phyloP scores from a whole-genome alignment of 2,797 vertebrate genomes.

The Poeciliopsis paucimaculata region DNA sequence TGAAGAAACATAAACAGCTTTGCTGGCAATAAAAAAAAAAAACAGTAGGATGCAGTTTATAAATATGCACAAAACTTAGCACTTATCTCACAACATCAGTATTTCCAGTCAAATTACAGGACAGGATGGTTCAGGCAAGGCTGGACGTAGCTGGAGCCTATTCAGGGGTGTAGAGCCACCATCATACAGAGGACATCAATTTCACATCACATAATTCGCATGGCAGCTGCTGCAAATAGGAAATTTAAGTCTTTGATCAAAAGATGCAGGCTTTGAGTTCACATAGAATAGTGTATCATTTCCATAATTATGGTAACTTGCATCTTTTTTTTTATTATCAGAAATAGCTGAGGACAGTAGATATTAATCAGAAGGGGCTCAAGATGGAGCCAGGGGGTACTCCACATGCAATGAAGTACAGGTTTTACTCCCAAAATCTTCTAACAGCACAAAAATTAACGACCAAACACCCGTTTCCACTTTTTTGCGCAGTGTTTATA shows the following conservation, averaged over 20 bases:
- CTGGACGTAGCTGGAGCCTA: not conserved
- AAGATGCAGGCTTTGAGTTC: too few relatives aligned
- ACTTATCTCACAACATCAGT: too few relatives aligned
- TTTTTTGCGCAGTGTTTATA: not conserved
- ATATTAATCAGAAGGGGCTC: not conserved
- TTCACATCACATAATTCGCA: not conserved
- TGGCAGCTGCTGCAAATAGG: not conserved
- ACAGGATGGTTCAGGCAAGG: not conserved
- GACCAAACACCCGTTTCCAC: not conserved
- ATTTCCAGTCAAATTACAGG: not conserved
- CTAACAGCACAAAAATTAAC: not conserved
- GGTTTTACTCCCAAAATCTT: not conserved
- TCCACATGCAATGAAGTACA: not conserved
- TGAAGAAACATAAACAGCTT: not conserved
- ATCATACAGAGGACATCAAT: not conserved
- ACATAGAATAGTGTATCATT: not conserved
- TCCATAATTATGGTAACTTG: not conserved
- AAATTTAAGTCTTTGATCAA: not conserved
- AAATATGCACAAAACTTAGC: too few relatives aligned
- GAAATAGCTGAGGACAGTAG: not conserved
- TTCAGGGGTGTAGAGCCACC: not conserved
- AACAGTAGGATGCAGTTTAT: too few relatives aligned
- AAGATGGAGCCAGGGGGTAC: not conserved
- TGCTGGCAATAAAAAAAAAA: not conserved
- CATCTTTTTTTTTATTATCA: not conserved